Evolutionary conservation across 2,888 invertebrate genomes (phyloP).

Genomic region (Hyposoter dolosus): DNA sequence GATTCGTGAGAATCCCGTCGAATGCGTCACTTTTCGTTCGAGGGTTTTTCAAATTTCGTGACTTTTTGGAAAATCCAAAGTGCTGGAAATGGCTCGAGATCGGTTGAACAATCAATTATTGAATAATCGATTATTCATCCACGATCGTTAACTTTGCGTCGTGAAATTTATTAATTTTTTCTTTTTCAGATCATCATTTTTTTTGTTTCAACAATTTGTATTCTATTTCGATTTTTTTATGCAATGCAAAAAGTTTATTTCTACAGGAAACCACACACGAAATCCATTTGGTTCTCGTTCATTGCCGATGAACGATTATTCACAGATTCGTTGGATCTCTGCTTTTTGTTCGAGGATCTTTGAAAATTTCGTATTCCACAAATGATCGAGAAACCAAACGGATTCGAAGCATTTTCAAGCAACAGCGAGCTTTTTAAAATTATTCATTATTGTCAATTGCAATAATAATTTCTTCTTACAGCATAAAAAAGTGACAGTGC

Average conservation of each 20-base stretch:
- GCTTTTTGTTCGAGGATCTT: slow-evolving; percentile 45
- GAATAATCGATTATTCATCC: slow-evolving; percentile 7
- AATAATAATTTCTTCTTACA: slow-evolving; percentile 33
- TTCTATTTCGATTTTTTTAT: background rate
- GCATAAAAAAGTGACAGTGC: slow-evolving; percentile 41
- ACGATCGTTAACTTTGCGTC: background rate
- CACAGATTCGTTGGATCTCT: slow-evolving; percentile 33
- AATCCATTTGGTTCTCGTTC: background rate
- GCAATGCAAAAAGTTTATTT: background rate
- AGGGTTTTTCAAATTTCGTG: slow-evolving; percentile 34
- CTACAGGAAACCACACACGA: background rate
- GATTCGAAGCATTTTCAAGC: background rate
- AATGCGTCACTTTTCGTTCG: slow-evolving; percentile 38
- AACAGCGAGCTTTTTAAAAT: background rate
- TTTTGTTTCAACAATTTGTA: background rate
- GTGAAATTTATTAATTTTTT: background rate
- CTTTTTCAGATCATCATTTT: background rate
- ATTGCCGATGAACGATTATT: slow-evolving; percentile 7
- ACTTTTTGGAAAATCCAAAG: slow-evolving; percentile 23
- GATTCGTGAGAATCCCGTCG: slow-evolving; percentile 35
- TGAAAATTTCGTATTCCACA: slow-evolving; percentile 22
- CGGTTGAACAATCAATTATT: slow-evolving; percentile 24
- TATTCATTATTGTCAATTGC: background rate
- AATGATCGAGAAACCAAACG: slow-evolving; percentile 16
- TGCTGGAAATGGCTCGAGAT: background rate